Evolutionary conservation across 2,797 vertebrate species (phyloP), one percentile per base, ranked within the genome.

Genomic region (Salmo trutta): DNA sequence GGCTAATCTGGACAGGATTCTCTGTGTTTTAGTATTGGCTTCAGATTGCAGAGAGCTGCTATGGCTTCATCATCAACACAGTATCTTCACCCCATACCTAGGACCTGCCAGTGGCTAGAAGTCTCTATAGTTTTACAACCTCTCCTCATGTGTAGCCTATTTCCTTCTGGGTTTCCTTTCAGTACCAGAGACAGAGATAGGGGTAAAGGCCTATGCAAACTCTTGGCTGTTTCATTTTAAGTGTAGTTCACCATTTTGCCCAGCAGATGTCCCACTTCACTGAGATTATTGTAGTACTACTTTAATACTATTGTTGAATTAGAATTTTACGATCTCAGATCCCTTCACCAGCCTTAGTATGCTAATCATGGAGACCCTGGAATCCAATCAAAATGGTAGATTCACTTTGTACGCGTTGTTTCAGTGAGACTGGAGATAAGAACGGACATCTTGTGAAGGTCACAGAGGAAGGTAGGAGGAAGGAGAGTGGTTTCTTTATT

Each of bases 281-380:
- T 24, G 21, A 27, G 21, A 64, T 64, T 3, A 64, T 24, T 24
- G 59, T 10, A 10, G 10, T 24, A 3, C 7, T 1, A 6, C 21
- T 24, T 64, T 21, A 24, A 14, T 14, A 27, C 3, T 21, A 3
- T 21, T 59, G n/a, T 54, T 21, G 62, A 66, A 17, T 33, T 17
- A 19, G 15, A 31, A 5, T 8, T 16, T 67, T 17, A 7, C 27
- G 10, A 56, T 52, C 27, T 56, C 7, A 52, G 21, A 52, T 24
- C 41, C 41, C 36, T 51, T 71, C 70, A 53, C n/a, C 70, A 71
- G 21, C 70, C 24, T 24, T 14, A 52, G 51, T 3, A 73, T 73
- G 27, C 47, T 31, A 21, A 73, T 56, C 52, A 16, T 56, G 10
- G 29, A 16, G 27, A 31, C 24, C 24, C 52, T 73, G 27, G 71